A percentile compares a stretch with the other conserved stretches of the same genome.
Conservation (phyloP, 2,888 invertebrate species). For the Aquatica leii region DNA sequence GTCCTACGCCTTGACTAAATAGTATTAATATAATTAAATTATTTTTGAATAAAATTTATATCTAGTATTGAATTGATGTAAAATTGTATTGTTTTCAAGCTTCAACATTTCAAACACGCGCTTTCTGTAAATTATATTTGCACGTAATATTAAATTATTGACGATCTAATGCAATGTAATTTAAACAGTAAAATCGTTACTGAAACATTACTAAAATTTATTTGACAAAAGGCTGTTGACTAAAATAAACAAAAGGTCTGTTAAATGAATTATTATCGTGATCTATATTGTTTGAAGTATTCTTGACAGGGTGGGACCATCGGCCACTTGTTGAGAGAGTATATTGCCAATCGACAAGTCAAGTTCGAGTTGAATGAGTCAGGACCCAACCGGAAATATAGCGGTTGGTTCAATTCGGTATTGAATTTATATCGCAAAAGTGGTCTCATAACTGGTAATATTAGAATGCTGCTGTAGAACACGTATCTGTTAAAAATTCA, state of each 20-base stretch:
- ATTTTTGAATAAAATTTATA: too few relatives aligned
- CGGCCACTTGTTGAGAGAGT: conserved; percentile 41
- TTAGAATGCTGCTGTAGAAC: conserved; percentile 13
- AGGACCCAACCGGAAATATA: conserved; percentile 27
- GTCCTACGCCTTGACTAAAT: too few relatives aligned
- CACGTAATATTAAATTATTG: too few relatives aligned
- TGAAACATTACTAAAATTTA: too few relatives aligned
- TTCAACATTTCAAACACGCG: too few relatives aligned
- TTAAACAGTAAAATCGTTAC: too few relatives aligned
- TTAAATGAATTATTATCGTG: conserved; percentile 41
- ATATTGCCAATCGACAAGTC: conserved; percentile 30
- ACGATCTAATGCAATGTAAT: too few relatives aligned
- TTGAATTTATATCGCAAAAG: conserved; percentile 22
- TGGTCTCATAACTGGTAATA: conserved; percentile 13
- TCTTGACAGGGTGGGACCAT: conserved; percentile 35
- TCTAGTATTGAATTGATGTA: too few relatives aligned
- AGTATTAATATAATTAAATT: too few relatives aligned
- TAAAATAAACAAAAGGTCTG: conserved; percentile 16
- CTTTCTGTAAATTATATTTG: too few relatives aligned
- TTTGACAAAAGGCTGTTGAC: too few relatives aligned
- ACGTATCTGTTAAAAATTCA: conserved; percentile 22
- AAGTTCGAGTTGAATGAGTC: conserved; percentile 22
- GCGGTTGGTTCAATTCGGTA: conserved; percentile 21
- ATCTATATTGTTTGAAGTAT: conserved; percentile 38
- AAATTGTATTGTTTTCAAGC: too few relatives aligned